A percentile compares a stretch with the other conserved stretches of the same genome.
Conservation (phyloP, 2,113 vertebrate genomes). For the Atherinomorus stipes region DNA sequence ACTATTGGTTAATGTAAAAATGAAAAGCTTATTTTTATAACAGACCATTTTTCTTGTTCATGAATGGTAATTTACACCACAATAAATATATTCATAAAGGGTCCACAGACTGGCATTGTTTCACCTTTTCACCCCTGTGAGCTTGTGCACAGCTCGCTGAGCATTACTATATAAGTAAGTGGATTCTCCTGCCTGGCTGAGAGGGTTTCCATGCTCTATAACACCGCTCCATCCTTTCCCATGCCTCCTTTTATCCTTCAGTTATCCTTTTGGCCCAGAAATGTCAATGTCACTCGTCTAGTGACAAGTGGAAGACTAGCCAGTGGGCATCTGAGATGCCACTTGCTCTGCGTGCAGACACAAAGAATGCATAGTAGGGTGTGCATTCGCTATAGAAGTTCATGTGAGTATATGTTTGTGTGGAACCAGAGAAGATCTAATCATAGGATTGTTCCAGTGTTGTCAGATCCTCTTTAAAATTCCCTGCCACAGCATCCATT, state of each 20-base stretch:
- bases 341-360: conserved; percentile 14
- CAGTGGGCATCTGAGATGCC: conserved; percentile 20
- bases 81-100: background rate
- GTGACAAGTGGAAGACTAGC: conserved; percentile 28
- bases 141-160: conserved; percentile 47
- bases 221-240: conserved; percentile 4
- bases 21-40: conserved; percentile 2
- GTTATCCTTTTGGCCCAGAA: conserved; percentile 56
- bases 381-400: conserved; percentile 3
- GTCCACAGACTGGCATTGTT: conserved; percentile 12
- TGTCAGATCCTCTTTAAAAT: conserved; percentile 8
- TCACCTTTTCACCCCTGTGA: conserved; percentile 55
- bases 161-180: conserved; percentile 53
- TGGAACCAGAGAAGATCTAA: background rate
- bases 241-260: conserved; percentile 22
- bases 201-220: conserved; percentile 59
- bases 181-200: conserved; percentile 51
- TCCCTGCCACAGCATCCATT: background rate
- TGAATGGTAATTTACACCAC: too few species aligned
- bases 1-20: background rate
- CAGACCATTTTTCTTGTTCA: background rate
- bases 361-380: background rate
- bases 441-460: conserved; percentile 1
- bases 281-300: conserved; percentile 56
- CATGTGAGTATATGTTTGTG: background rate